These are phyloP conservation scores for Ryuthela nishihirai DNA, from an alignment of 2,888 invertebrate genomes.

Conservation along the genomic window DNA sequence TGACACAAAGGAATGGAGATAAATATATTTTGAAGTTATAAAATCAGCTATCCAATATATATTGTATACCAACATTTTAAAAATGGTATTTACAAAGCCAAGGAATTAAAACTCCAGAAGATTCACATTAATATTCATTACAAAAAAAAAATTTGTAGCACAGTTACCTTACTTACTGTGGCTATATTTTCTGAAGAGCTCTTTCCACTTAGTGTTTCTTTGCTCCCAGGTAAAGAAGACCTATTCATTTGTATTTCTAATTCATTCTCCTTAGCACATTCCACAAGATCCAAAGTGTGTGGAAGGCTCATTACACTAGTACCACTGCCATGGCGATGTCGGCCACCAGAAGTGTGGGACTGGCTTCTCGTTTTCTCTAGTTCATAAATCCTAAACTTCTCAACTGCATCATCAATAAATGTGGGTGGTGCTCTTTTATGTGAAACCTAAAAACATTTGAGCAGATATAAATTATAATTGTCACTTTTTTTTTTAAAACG, in stretches of 20 bases:
- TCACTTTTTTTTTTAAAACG: too few species aligned
- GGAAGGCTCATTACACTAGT: conserved; percentile 49
- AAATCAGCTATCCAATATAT: too few species aligned
- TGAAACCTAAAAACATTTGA: conserved; percentile 54
- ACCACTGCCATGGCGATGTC: conserved; percentile 48
- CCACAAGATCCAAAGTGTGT: conserved; percentile 45
- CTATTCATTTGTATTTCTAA: conserved; percentile 41
- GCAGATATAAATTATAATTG: too few species aligned
- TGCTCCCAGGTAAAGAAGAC: background rate
- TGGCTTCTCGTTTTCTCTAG: conserved; percentile 43
- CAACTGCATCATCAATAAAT: conserved; percentile 86
- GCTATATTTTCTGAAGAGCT: conserved; percentile 4
- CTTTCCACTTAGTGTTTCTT: background rate
- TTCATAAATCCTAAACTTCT: conserved; percentile 54
- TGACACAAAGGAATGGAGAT: too few species aligned
- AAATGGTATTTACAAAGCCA: too few species aligned
- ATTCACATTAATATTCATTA: too few species aligned
- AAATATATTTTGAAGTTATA: too few species aligned
- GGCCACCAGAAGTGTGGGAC: background rate
- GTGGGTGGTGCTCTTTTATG: conserved; percentile 80
- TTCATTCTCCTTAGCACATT: conserved; percentile 47
- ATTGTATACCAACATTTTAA: too few species aligned
- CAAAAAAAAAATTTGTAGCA: too few species aligned
- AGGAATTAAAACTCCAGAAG: too few species aligned
- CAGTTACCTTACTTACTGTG: too few species aligned